Evolutionary conservation across 1,140 invertebrate genomes (phyloP).

Genomic region (Saccostrea echinata): DNA sequence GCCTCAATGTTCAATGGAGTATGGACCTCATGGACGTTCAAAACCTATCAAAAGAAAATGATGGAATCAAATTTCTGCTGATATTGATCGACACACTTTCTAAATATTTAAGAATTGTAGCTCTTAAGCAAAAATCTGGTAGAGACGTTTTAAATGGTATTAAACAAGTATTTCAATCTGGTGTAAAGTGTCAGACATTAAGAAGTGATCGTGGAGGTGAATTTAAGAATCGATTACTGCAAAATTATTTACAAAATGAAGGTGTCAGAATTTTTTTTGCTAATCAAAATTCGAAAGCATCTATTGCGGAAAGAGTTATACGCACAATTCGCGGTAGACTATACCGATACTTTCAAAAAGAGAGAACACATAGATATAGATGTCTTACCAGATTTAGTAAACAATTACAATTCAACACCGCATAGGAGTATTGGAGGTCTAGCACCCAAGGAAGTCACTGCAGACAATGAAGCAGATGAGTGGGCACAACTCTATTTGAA

Average conservation of each 20-base stretch:
- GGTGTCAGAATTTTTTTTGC: background rate
- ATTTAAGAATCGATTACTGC: too few relatives aligned
- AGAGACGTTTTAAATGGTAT: background rate
- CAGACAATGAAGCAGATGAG: constrained; percentile 42
- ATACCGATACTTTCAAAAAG: constrained; percentile 46
- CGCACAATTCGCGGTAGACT: too few relatives aligned
- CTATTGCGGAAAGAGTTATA: constrained; percentile 39
- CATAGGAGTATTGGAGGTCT: constrained; percentile 41
- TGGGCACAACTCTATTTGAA: constrained; percentile 31
- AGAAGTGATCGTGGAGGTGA: too few relatives aligned
- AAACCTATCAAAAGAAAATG: constrained; percentile 34
- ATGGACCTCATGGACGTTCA: constrained; percentile 32
- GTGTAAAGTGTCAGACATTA: too few relatives aligned
- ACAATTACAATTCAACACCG: constrained; percentile 53
- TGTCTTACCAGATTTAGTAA: constrained; percentile 39
- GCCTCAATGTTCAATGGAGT: too few relatives aligned
- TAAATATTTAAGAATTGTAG: background rate
- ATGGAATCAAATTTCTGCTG: constrained; percentile 32
- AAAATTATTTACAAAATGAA: constrained; percentile 19
- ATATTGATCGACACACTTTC: constrained; percentile 36
- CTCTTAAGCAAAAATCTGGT: constrained; percentile 6
- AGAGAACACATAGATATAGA: constrained; percentile 43
- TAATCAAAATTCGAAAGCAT: constrained; percentile 12
- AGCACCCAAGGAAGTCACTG: constrained; percentile 48
- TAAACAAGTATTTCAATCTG: constrained; percentile 1